Evolutionary conservation across 2,888 invertebrate genomes (phyloP).

Genomic region (Drosophila borborema): DNA sequence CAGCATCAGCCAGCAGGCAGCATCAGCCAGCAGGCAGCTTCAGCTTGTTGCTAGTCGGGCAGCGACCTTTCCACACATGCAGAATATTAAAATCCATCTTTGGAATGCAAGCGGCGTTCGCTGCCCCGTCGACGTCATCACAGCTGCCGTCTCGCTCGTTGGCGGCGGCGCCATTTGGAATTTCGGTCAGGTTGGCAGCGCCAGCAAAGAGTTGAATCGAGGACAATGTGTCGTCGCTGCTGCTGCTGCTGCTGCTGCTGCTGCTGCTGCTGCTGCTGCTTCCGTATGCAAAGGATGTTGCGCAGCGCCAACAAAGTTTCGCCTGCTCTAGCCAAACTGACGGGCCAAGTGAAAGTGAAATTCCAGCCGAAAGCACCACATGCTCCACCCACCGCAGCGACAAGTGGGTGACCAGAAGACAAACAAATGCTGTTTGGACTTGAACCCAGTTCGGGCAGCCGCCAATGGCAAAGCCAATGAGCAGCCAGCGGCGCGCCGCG

Average conservation of each 20-base stretch:
- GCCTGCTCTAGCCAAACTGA: conserved; percentile 73
- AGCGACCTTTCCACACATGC: conserved; percentile 82
- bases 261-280: conserved; percentile 58
- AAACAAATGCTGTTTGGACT: conserved; percentile 65
- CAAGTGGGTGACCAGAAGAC: conserved; percentile 48
- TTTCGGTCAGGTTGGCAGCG: conserved; percentile 79
- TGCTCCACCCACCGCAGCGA: not conserved
- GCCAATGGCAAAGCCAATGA: conserved; percentile 13
- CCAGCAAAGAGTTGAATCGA: conserved; percentile 77
- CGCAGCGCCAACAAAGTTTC: conserved; percentile 78
- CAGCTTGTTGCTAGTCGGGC: conserved; percentile 59
- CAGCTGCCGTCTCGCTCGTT: conserved; percentile 58
- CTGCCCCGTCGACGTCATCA: conserved; percentile 59
- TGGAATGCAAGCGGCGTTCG: conserved; percentile 77
- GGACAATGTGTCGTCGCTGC: conserved; percentile 68
- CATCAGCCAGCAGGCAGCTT: not conserved
- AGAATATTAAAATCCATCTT: conserved; percentile 83
- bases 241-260: not conserved
- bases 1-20: not conserved
- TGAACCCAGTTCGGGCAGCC: conserved; percentile 61
- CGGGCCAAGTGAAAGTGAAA: conserved; percentile 81
- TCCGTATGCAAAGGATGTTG: conserved; percentile 83
- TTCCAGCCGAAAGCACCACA: conserved; percentile 30
- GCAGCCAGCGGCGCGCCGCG: not conserved
- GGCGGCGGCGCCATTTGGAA: conserved; percentile 49